phyloP scores from a whole-genome alignment of 2,888 invertebrate species.

The Mechanitis mazaeus region DNA sequence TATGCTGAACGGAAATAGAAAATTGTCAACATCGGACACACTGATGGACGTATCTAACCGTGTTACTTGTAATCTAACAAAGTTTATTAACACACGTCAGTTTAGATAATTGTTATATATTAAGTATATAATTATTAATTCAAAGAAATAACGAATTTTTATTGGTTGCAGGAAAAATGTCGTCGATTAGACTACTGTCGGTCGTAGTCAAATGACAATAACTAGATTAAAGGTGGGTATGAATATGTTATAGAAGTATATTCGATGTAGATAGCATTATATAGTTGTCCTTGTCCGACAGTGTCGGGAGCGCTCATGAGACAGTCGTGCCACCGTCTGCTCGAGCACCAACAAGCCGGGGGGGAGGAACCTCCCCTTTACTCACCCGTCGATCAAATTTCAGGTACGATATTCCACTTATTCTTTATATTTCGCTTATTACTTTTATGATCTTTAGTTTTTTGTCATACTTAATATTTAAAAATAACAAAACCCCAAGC shows the following conservation, averaged over 20 bases:
- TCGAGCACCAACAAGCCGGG: constrained; percentile 73
- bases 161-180: constrained; percentile 58
- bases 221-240: constrained; percentile 65
- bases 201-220: constrained; percentile 71
- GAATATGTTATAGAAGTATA: neutral
- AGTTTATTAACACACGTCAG: no score
- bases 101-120: no score
- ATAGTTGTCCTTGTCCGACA: constrained; percentile 28
- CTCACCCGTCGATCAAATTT: constrained; percentile 73
- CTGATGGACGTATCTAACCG: no score
- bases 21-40: no score
- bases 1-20: no score
- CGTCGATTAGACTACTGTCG: constrained; percentile 54
- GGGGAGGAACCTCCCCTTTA: constrained; percentile 71
- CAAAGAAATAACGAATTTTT: constrained; percentile 1
- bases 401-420: constrained; percentile 50
- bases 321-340: constrained; percentile 75
- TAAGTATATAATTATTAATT: no score
- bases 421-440: no score
- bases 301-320: constrained; percentile 76
- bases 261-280: neutral
- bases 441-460: no score
- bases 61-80: no score
- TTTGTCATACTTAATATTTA: no score
- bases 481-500: no score